A percentile compares a stretch with the other conserved stretches of the same genome.
Evolutionary conservation across 2,888 invertebrate genomes (phyloP).

Genomic region (Hololepta plana): DNA sequence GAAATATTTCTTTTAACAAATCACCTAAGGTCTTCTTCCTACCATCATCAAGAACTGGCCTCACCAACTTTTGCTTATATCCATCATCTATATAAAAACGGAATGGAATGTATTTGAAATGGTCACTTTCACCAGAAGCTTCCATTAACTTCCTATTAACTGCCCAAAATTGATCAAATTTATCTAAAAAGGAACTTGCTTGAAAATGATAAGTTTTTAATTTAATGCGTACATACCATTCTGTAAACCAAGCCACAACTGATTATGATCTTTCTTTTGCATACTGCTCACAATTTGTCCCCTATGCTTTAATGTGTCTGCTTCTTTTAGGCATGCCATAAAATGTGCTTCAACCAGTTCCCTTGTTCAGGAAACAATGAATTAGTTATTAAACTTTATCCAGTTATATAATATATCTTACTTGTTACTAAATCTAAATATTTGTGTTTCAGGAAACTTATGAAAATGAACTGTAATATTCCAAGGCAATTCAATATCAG

Average conservation of each 20-base stretch:
- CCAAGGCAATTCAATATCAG: slow-evolving; percentile 76
- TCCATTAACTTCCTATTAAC: slow-evolving; percentile 94
- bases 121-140: slow-evolving; percentile 53
- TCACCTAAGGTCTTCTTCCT: slow-evolving; percentile 52
- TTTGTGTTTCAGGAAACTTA: slow-evolving; percentile 76
- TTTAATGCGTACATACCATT: slow-evolving; percentile 54
- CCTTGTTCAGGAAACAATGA: too few relatives aligned
- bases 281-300: slow-evolving; percentile 76
- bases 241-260: slow-evolving; percentile 84
- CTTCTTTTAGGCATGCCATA: slow-evolving; percentile 92
- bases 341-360: slow-evolving; percentile 88
- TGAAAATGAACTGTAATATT: slow-evolving; percentile 84
- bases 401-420: slow-evolving; percentile 23
- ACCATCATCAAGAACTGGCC: slow-evolving; percentile 58
- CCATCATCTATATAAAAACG: slow-evolving; percentile 59
- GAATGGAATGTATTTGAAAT: slow-evolving; percentile 80
- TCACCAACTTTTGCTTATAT: slow-evolving; percentile 56
- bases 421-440: slow-evolving; percentile 78
- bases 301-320: slow-evolving; percentile 92
- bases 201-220: slow-evolving; percentile 2
- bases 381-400: too few relatives aligned
- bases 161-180: slow-evolving; percentile 98
- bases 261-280: slow-evolving; percentile 94
- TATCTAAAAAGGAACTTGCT: slow-evolving; percentile 50
- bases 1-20: slow-evolving; percentile 49